Conservation (phyloP, 1,140 invertebrate genomes). For the Lepidurus arcticus region DNA sequence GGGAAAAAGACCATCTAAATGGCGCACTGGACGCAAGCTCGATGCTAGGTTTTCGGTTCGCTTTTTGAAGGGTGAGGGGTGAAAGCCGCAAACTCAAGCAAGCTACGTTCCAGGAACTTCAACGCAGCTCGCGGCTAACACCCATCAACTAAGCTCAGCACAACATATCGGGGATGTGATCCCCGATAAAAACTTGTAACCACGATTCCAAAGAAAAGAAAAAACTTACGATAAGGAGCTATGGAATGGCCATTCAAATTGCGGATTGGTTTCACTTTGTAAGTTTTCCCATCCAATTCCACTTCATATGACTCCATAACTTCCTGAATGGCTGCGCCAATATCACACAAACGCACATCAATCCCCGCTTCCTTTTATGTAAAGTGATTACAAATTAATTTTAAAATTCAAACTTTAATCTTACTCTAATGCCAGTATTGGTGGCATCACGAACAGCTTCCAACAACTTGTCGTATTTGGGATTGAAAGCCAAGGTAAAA, state of each 20-base stretch:
- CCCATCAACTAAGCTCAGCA: too few relatives aligned
- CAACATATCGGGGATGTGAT: too few relatives aligned
- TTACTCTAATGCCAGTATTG: constrained; percentile 78
- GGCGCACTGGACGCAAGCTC: too few relatives aligned
- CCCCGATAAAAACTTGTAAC: too few relatives aligned
- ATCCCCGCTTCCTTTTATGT: constrained; percentile 71
- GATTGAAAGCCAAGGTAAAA: constrained; percentile 94
- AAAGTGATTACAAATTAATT: constrained; percentile 34
- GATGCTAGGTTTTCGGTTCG: too few relatives aligned
- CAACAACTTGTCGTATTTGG: constrained; percentile 90
- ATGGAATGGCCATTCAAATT: constrained; percentile 99
- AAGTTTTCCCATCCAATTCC: constrained; percentile 93
- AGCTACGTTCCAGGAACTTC: too few relatives aligned
- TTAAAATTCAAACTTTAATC: constrained; percentile 39
- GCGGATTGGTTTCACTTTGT: constrained; percentile 88
- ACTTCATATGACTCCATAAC: constrained; percentile 99
- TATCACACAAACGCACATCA: constrained; percentile 94
- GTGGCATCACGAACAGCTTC: constrained; percentile 96
- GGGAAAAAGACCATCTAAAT: too few relatives aligned
- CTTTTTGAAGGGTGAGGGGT: too few relatives aligned
- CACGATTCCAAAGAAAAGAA: background rate
- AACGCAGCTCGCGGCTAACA: too few relatives aligned
- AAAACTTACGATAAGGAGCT: constrained; percentile 75
- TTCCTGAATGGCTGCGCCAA: constrained; percentile 96
- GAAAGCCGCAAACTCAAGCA: too few relatives aligned